Base-by-base conservation (phyloP, 2,113 vertebrate genomes). In the Callipepla californica region DNA sequence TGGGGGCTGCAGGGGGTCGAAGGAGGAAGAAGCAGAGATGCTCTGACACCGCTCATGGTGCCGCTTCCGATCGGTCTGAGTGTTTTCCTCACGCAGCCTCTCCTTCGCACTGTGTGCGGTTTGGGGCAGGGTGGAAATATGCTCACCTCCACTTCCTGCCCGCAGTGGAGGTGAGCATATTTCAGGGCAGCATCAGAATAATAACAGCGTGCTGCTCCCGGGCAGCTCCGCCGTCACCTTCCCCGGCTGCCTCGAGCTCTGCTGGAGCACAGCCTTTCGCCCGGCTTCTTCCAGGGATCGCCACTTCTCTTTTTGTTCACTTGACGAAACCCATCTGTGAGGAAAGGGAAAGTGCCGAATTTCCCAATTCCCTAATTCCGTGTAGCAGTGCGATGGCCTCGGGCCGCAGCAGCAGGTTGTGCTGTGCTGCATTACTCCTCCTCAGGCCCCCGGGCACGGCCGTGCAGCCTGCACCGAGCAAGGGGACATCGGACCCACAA, bases 21-120 rank as follows among this genome's bases (percentile, higher is more conserved):
- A 85, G 93, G 94, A 92, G 89, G 89, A 92, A 95, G 85, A 87
- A n/a, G 70, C 78, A 51, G 26, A 74, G 50, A 68, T 23, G 40
- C 72, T 78, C 68, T 13, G 3, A 91, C 94, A 89, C 25, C 12
- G 21, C 68, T 13, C 45, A 50, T 2, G 85, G 81, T 81, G 65
- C 4, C 90, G 89, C 67, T 87, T 91, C 75, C 63, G 4, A 20
- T 48, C 80, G 32, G 40, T 36, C 19, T 15, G 32, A 59, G 42
- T 28, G 0, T 86, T 91, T 89, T 85, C 69, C 44, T 50, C 0
- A 0, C 77, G 28, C 23, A 15, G 74, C 1, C 44, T 79, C 48
- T 79, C 48, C 80, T 78, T 85, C 45, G 23, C 12, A 26, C 51
- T 53, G 26, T 3, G 22, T 48, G 48, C 91, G 21, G 16, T 69